Conservation (phyloP, 2,797 vertebrate species). For the Pyrocephalus nanus region DNA sequence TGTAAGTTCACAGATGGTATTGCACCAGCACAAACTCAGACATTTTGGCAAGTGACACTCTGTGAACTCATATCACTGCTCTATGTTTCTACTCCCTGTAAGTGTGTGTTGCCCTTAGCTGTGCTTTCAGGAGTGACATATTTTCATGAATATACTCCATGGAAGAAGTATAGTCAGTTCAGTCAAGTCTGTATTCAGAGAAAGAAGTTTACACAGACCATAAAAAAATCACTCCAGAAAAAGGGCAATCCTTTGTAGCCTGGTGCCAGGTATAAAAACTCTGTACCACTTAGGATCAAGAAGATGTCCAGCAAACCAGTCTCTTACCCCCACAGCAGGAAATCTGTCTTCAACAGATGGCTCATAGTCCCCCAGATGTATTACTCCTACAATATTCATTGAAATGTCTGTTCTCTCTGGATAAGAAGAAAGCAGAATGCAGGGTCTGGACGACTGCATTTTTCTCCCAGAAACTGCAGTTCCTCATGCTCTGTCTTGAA, state of each 20-base stretch:
- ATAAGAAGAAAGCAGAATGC: neutral
- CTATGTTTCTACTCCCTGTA: neutral
- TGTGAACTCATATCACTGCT: neutral
- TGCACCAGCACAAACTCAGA: neutral
- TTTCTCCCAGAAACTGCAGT: neutral
- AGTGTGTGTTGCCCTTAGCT: neutral
- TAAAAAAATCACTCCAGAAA: neutral
- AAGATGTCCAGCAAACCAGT: neutral
- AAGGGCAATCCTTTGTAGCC: neutral
- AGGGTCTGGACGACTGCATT: neutral
- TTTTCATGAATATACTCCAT: neutral
- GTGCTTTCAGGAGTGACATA: neutral
- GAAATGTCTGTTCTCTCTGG: neutral
- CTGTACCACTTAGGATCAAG: neutral
- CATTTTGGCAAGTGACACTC: neutral
- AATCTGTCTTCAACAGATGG: neutral
- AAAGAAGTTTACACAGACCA: neutral
- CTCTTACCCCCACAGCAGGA: neutral
- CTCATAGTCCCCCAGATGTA: neutral
- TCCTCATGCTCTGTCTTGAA: neutral
- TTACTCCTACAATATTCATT: neutral
- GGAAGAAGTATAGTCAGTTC: neutral
- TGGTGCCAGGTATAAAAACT: neutral
- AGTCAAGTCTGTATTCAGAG: neutral
- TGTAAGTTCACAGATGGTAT: neutral